Base-by-base conservation (phyloP, 1,140 invertebrate species). In the Ceratosolen fusciceps region DNA sequence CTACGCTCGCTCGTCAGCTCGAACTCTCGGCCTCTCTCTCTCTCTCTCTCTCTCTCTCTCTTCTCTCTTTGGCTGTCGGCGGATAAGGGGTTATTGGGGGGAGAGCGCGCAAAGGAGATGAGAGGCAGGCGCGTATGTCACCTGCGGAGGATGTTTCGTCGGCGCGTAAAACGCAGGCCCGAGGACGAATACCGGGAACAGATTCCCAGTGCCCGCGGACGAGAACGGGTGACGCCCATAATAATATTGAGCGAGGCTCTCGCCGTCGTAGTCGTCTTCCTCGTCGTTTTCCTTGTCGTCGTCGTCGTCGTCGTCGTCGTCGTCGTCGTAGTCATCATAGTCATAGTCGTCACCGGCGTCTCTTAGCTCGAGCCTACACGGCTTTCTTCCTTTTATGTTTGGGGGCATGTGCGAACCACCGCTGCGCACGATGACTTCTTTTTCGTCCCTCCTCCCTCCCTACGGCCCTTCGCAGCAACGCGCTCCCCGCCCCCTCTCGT, bases 201-300 rank as follows among this genome's bases (percentile, higher is more conserved):
- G 71, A 68, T 54, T 58, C 49, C 12, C 43, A 24, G 21, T 47
- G 60, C 39, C 60, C 56, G 74, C 49, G 67, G 37, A 43, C 39
- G 67, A 29, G 49, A 79, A 74, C 65, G 62, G 78, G 65, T 80
- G 54, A 62, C 78, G 78, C 78, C 78, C 78, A 74, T 71, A 74
- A 74, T 71, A 74, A 75, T 47, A 75, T 75, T 37, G 52, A 34
- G 37, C 37, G 52, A 60, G 34, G 60, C 68, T 71, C 75, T 71
- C 37, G 19, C 47, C 39, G 31, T 68, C 62, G 24, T 76, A 31
- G 1, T 24, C 62, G 26, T 75, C 60, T 16, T 43, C 9, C 9
- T 49, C n/a, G n/a, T n/a, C n/a, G n/a, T n/a, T n/a, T n/a, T n/a
- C n/a, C n/a, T n/a, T n/a, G n/a, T 71, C 75, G 39, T 71, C 37